These are phyloP conservation scores for Dascyllus trimaculatus DNA, from an alignment of 2,113 vertebrate genomes.

Conservation along the genomic window DNA sequence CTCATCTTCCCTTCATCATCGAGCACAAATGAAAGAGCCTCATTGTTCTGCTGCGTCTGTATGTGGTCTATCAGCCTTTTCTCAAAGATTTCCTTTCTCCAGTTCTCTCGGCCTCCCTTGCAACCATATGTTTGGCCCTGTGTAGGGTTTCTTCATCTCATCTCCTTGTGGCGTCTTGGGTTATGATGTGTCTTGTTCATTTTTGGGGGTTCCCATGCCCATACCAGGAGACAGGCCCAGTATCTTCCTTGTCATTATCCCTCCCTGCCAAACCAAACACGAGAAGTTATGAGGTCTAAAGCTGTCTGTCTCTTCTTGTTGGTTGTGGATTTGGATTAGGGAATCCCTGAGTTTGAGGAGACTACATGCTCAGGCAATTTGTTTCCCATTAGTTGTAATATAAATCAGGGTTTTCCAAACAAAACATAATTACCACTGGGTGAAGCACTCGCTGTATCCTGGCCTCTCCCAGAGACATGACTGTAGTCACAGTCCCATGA, in stretches of 20 bases:
- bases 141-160: conserved; percentile 53
- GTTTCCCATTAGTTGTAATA: conserved; percentile 79
- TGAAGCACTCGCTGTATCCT: conserved; percentile 34
- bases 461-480: conserved; percentile 60
- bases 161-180: conserved; percentile 72
- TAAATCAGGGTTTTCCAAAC: conserved; percentile 71
- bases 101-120: conserved; percentile 18
- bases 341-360: conserved; percentile 62
- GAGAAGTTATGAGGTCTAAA: conserved; percentile 53
- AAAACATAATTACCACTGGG: conserved; percentile 68
- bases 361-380: conserved; percentile 75
- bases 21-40: conserved; percentile 70
- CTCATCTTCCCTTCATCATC: conserved; percentile 52
- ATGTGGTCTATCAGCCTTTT: conserved; percentile 38
- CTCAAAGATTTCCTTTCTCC: conserved; percentile 37
- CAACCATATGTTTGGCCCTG: conserved; percentile 55
- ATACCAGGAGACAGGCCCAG: conserved; percentile 56
- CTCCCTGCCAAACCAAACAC: conserved; percentile 53
- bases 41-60: conserved; percentile 70
- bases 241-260: conserved; percentile 43
- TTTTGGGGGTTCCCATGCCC: conserved; percentile 53
- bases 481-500: conserved; percentile 51
- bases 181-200: conserved; percentile 76
- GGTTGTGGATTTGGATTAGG: conserved; percentile 59
- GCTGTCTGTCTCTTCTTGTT: conserved; percentile 30